Evolutionary conservation across 1,140 invertebrate species (phyloP).

Genomic region (Atta texana): DNA sequence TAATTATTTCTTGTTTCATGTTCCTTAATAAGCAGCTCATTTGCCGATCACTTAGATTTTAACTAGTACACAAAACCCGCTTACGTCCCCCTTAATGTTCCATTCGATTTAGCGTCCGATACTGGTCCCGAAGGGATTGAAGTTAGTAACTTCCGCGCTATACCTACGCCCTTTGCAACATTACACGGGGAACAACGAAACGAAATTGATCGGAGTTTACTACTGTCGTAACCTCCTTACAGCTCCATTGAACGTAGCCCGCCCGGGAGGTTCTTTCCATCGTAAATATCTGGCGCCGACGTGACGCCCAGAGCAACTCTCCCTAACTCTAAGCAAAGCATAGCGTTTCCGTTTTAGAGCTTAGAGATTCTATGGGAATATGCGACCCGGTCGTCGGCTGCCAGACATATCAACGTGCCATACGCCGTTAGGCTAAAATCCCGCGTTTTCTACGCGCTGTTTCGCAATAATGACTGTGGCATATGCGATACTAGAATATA

Average conservation of each 20-base stretch:
- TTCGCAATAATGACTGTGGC: conserved; percentile 8
- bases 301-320: conserved; percentile 23
- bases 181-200: conserved; percentile 55
- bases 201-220: conserved; percentile 67
- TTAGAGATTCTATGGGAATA: neutral
- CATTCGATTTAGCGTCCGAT: conserved; percentile 45
- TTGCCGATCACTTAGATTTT: conserved; percentile 18
- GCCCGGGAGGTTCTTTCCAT: conserved; percentile 49
- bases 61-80: conserved; percentile 27
- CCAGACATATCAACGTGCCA: conserved; percentile 9
- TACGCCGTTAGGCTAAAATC: neutral
- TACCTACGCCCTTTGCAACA: neutral
- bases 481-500: neutral
- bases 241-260: conserved; percentile 42
- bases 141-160: conserved; percentile 25
- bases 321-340: conserved; percentile 44
- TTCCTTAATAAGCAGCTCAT: neutral
- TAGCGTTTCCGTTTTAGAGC: conserved; percentile 33
- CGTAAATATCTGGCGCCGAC: conserved; percentile 66
- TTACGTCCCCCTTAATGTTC: conserved; percentile 20
- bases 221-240: conserved; percentile 64
- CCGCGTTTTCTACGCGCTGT: neutral
- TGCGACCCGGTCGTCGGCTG: neutral
- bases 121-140: conserved; percentile 8
- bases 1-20: neutral